Conservation (phyloP, 1,140 invertebrate species). For the Heliconius congener region DNA sequence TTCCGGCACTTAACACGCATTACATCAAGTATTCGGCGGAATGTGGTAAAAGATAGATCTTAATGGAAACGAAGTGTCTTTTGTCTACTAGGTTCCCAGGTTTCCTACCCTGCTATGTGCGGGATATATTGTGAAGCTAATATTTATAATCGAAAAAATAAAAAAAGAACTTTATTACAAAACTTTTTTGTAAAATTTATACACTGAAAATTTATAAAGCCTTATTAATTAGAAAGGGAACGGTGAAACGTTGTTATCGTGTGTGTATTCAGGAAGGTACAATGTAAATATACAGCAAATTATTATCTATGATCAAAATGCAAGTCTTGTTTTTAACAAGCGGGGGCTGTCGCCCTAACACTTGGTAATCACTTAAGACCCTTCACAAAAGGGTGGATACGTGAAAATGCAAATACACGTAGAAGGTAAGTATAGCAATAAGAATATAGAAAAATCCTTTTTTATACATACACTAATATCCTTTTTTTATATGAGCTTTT, state of each 20-base stretch:
- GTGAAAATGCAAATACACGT: constrained; percentile 24
- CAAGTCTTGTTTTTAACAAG: constrained; percentile 39
- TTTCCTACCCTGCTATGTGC: no score
- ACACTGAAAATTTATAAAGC: neutral
- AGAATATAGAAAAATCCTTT: neutral
- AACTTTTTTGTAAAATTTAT: no score
- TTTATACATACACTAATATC: neutral
- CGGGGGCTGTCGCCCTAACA: constrained; percentile 36
- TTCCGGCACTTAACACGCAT: no score
- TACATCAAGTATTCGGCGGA: no score
- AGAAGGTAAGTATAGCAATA: neutral
- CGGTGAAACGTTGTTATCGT: neutral
- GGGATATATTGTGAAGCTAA: no score
- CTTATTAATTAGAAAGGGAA: neutral
- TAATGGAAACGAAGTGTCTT: no score
- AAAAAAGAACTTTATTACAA: no score
- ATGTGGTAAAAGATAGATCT: no score
- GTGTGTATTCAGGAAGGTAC: neutral
- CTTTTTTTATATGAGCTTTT: no score
- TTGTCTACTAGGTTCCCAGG: no score
- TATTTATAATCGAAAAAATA: no score
- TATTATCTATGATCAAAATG: constrained; percentile 36
- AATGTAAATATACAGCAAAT: constrained; percentile 19
- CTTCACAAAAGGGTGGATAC: constrained; percentile 30
- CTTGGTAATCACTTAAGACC: constrained; percentile 45